Conservation (phyloP, 2,888 invertebrate species). For the Sepioteuthis lessoniana region DNA sequence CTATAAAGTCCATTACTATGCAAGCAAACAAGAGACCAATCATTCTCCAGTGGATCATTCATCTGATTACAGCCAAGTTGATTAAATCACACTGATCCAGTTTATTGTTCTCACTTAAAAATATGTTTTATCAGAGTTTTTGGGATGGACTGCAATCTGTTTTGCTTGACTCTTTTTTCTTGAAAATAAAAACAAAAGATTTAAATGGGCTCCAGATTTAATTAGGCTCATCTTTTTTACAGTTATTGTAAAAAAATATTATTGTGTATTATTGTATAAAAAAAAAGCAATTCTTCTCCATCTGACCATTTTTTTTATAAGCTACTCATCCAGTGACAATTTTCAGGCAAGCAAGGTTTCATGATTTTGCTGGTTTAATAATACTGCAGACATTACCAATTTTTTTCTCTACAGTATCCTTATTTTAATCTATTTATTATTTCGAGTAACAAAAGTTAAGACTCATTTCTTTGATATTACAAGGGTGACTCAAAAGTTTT, state of each 20-base stretch:
- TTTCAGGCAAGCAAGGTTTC: neutral
- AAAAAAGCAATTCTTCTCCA: neutral
- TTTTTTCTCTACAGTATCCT: too few species aligned
- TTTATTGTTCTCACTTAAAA: neutral
- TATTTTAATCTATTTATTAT: too few species aligned
- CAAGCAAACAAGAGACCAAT: too few species aligned
- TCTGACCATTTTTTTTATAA: neutral
- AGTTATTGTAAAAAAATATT: neutral
- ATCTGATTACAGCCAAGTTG: too few species aligned
- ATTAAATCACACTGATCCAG: too few species aligned
- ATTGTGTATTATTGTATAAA: too few species aligned
- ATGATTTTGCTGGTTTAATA: neutral
- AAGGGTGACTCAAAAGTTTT: too few species aligned
- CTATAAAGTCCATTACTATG: too few species aligned
- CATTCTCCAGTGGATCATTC: too few species aligned
- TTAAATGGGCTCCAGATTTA: neutral
- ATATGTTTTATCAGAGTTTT: neutral
- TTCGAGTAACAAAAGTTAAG: too few species aligned
- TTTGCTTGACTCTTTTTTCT: neutral
- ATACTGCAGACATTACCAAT: neutral
- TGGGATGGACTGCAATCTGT: neutral
- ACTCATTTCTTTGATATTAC: too few species aligned
- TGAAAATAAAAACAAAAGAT: neutral
- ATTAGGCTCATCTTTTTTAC: neutral
- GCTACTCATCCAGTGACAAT: neutral